phyloP scores from a whole-genome alignment of 1,140 invertebrate genomes.

The Triops cancriformis region DNA sequence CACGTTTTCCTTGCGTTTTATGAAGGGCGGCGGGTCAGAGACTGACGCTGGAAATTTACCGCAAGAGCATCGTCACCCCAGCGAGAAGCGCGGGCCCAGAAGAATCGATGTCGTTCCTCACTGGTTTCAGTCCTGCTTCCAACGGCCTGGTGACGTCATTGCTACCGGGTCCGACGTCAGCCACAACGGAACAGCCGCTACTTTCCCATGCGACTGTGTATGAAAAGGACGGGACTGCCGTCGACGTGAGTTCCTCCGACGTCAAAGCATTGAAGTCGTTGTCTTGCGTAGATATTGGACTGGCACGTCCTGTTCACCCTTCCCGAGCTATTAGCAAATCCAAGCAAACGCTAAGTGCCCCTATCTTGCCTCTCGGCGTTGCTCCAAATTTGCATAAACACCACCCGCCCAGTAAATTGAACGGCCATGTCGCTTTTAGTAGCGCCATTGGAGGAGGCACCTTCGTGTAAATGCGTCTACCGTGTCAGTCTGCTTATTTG shows the following conservation, averaged over 20 bases:
- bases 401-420: not conserved
- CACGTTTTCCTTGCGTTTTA: constrained; percentile 23
- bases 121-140: not conserved
- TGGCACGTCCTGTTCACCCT: not conserved
- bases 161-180: not conserved
- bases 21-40: constrained; percentile 55
- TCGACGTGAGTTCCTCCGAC: not conserved
- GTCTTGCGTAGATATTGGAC: not conserved
- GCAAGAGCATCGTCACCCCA: constrained; percentile 34
- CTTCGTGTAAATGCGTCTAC: constrained; percentile 11
- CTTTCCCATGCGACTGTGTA: not conserved
- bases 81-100: not conserved
- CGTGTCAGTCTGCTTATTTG: not conserved
- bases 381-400: not conserved
- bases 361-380: not conserved
- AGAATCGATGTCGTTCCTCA: not conserved
- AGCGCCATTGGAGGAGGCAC: constrained; percentile 19
- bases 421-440: constrained; percentile 21
- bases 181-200: not conserved
- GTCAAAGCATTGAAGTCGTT: not conserved
- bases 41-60: constrained; percentile 66
- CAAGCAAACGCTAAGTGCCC: not conserved
- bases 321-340: not conserved
- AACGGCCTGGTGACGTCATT: not conserved
- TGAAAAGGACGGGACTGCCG: not conserved